Evolutionary conservation across 2,797 vertebrate genomes (phyloP).

Genomic region (Thaleichthys pacificus): DNA sequence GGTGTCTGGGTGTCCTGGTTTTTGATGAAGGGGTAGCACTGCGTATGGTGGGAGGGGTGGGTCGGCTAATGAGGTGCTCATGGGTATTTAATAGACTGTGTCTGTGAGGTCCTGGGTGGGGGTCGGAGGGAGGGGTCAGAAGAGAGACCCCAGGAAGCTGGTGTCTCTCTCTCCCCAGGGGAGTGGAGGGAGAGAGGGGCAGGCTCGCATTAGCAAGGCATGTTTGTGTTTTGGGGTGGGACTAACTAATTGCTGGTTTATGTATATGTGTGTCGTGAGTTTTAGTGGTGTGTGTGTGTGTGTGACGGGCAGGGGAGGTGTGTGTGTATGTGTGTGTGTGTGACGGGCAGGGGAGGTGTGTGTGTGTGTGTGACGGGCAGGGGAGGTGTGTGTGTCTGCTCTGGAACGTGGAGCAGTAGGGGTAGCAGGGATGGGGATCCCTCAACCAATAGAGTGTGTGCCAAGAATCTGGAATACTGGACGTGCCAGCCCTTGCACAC

Average conservation of each 20-base stretch:
- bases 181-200: too few species aligned
- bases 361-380: conserved; percentile 4
- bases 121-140: not conserved
- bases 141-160: too few species aligned
- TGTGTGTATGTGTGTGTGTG: not conserved
- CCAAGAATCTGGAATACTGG: conserved; percentile 14
- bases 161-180: too few species aligned
- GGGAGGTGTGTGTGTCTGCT: not conserved
- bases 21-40: too few species aligned
- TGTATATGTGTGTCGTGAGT: conserved; percentile 9
- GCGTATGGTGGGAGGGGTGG: not conserved
- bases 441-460: conserved; percentile 14
- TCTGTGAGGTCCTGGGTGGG: not conserved
- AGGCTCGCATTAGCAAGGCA: too few species aligned
- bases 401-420: not conserved
- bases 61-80: too few species aligned
- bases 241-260: too few species aligned
- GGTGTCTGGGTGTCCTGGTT: conserved; percentile 54
- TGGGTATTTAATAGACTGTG: too few species aligned
- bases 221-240: too few species aligned
- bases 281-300: conserved; percentile 13
- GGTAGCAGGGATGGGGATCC: conserved; percentile 4
- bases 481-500: not conserved
- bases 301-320: conserved; percentile 1
- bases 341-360: conserved; percentile 5